Conservation (phyloP, 92 coral and sea anemone genomes). For the Umimayanthus chanpuru region DNA sequence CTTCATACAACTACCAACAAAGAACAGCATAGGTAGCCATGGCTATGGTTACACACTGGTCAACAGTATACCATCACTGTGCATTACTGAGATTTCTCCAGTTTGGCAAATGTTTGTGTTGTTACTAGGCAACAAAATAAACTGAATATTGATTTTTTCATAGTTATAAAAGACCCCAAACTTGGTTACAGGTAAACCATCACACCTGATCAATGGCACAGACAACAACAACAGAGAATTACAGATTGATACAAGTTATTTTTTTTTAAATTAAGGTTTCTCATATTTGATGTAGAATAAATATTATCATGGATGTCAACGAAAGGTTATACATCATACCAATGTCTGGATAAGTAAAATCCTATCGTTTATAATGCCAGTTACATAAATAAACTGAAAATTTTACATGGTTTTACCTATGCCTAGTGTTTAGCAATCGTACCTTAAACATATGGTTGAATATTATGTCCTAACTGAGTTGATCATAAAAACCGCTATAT, state of each 20-base stretch:
- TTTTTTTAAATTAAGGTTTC: neutral
- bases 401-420: neutral
- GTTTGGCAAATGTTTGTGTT: slow-evolving; percentile 3
- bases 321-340: neutral
- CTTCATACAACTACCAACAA: too few relatives aligned
- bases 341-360: neutral
- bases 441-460: neutral
- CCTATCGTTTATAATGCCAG: neutral
- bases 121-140: slow-evolving; percentile 38
- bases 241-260: neutral
- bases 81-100: slow-evolving; percentile 1
- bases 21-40: too few relatives aligned
- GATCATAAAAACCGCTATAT: neutral
- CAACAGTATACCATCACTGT: neutral
- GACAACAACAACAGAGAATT: neutral
- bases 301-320: neutral
- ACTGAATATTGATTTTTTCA: neutral
- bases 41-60: too few relatives aligned
- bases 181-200: neutral
- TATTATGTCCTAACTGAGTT: neutral
- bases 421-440: neutral
- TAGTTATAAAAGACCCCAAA: neutral
- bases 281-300: neutral
- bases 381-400: neutral
- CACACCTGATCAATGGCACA: neutral